These are phyloP conservation scores for Ferdinandea cuprea DNA, from an alignment of 2,888 invertebrate genomes.

Conservation along the genomic window DNA sequence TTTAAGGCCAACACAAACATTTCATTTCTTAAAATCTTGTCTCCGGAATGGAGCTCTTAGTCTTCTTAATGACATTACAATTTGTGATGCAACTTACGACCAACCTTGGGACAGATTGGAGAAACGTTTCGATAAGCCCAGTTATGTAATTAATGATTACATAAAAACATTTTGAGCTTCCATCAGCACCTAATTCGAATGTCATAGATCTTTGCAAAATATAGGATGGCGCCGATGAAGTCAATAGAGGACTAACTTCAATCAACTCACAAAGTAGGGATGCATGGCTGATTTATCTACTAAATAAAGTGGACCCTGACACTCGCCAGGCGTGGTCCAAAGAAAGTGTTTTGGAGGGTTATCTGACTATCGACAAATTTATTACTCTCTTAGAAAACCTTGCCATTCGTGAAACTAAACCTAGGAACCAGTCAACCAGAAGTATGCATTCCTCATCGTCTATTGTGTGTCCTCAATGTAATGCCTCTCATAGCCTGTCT, in stretches of 20 bases:
- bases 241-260: not conserved
- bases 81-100: not conserved
- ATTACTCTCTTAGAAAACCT: slow-evolving; percentile 24
- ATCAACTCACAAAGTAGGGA: slow-evolving; percentile 16
- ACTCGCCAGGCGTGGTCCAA: slow-evolving; percentile 29
- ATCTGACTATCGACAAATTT: slow-evolving; percentile 20
- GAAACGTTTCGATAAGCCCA: not conserved
- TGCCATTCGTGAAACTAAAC: not conserved
- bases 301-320: slow-evolving; percentile 39
- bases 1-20: too few relatives aligned
- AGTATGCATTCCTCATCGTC: slow-evolving; percentile 6
- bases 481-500: not conserved
- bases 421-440: slow-evolving; percentile 5
- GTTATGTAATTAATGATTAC: not conserved
- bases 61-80: not conserved
- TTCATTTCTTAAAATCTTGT: too few relatives aligned
- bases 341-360: slow-evolving; percentile 12
- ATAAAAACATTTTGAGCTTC: not conserved
- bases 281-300: slow-evolving; percentile 36
- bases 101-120: slow-evolving; percentile 5
- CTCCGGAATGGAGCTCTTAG: too few relatives aligned
- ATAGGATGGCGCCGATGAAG: not conserved
- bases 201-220: not conserved
- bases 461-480: not conserved
- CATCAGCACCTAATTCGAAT: not conserved